phyloP scores from a whole-genome alignment of 2,113 vertebrate genomes.

The Myxocyprinus asiaticus region DNA sequence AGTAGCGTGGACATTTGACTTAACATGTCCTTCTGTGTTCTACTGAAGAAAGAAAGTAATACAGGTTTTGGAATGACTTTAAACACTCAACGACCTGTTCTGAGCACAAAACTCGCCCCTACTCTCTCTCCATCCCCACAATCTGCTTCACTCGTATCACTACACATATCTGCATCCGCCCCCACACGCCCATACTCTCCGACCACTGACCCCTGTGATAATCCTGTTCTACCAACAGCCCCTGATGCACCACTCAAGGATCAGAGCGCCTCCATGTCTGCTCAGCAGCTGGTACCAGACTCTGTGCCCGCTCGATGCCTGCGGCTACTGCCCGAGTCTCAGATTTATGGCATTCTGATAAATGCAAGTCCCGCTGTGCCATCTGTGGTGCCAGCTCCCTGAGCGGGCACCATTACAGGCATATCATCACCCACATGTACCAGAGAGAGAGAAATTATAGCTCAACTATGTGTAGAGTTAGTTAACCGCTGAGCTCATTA shows the following conservation, averaged over 20 bases:
- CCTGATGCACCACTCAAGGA: slow-evolving; percentile 69
- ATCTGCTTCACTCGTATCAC: not conserved
- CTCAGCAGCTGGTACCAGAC: slow-evolving; percentile 78
- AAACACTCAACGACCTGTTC: no score
- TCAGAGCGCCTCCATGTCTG: slow-evolving; percentile 72
- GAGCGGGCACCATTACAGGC: slow-evolving; percentile 53
- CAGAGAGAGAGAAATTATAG: slow-evolving; percentile 30
- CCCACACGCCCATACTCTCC: not conserved
- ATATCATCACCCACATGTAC: slow-evolving; percentile 44
- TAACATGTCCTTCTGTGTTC: no score
- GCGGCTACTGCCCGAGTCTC: slow-evolving; percentile 72
- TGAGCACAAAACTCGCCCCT: not conserved
- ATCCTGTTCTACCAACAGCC: slow-evolving; percentile 42
- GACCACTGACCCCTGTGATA: slow-evolving; percentile 49
- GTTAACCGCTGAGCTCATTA: slow-evolving; percentile 15
- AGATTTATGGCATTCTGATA: slow-evolving; percentile 78
- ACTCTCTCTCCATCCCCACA: not conserved
- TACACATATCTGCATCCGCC: not conserved
- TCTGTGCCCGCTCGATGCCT: slow-evolving; percentile 61
- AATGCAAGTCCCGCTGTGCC: slow-evolving; percentile 74
- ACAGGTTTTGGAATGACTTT: no score
- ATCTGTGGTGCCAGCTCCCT: slow-evolving; percentile 70
- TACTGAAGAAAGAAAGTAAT: no score
- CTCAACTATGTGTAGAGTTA: slow-evolving; percentile 26
- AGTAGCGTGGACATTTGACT: no score